Base-by-base conservation (phyloP, 2,113 vertebrate genomes). In the Bubo scandiacus region DNA sequence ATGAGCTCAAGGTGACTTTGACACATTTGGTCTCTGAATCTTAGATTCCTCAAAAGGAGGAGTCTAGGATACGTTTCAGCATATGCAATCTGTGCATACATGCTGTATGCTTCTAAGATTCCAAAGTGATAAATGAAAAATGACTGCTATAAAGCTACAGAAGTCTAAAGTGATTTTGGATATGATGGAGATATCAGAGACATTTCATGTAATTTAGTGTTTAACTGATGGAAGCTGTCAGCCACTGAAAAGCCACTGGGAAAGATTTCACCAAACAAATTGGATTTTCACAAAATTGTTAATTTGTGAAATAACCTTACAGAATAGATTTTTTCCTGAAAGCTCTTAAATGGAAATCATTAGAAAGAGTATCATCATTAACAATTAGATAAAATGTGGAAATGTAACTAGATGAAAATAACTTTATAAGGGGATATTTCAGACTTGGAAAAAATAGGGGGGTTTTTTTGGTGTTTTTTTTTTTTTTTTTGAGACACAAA, bases 141-240 rank as follows among this genome's bases (percentile, higher is more conserved):
- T 77, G 66, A 94, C 3, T 3, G 8, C 68, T 94, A 63, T 45
- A 95, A 93, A 94, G 65, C 43, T 80, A 61, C 52, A 19, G 34
- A 95, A 94, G 38, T 86, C 81, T 75, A 19, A 86, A 91, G 36
- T 38, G 47, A 72, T 96, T 97, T 97, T 91, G 65, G 51, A 38
- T 92, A 81, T 95, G 84, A 95, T 92, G 47, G 74, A 95, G 88
- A 89, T 65, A 75, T 94, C 88, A 87, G 81, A 91, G 96, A 87
- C 70, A 87, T 43, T 89, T 96, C 59, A 68, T 30, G 34, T 87
- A 86, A 91, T 95, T 95, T 70, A 94, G 34, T 80, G 21, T 52
- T 71, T 93, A 93, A 92, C 77, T 94, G 90, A 96, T 92, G 70
- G 88, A 89, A 84, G 51, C 58, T 89, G 73, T 96, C 94, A 94